Evolutionary conservation across 2,113 vertebrate species (phyloP), one percentile per base, ranked within the genome.

Genomic region (Prunella fulvescens): DNA sequence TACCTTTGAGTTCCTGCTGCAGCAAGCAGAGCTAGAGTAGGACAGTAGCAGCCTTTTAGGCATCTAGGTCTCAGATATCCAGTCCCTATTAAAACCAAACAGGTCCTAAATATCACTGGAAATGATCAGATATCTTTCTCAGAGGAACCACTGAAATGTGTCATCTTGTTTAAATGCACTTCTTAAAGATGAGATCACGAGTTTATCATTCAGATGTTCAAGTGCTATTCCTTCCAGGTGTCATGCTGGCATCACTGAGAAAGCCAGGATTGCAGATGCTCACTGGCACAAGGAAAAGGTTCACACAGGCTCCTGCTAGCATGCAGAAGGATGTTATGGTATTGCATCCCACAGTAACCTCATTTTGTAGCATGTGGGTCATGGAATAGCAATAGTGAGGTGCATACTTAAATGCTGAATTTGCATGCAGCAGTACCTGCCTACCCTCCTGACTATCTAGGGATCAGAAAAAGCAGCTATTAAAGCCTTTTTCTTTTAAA

Each of bases 341-440:
- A 14, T 10, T 28, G 11, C 8, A n/a, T 73, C 54, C 37, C 24
- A 40, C 6, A 65, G 31, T 29, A 65, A 81, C 16, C 12, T 33
- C 5, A 33, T 61, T 90, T 65, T 66, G 19, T 24, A 28, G 26
- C 35, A 17, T 24, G 4, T 10, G 2, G 7, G 13, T 6, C 20
- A 56, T 10, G 11, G 37, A 81, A 78, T 4, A 78, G 12, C 5
- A 1, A 0, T 16, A 69, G n/a, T 0, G 1, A 84, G 31, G 12
- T 28, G 28, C 37, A n/a, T 47, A 18, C 4, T 20, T 57, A 70
- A 60, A 73, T 6, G 26, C 14, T 47, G n/a, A 78, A 5, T 50
- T 70, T 57, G 19, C 9, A n/a, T 11, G 19, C 47, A 66, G 37
- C 31, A 61, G 23, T 33, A 31, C 11, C n/a, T 65, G 17, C 33